These are phyloP conservation scores for Tolmerus cingulatus DNA, from an alignment of 2,888 invertebrate species.

Conservation along the genomic window DNA sequence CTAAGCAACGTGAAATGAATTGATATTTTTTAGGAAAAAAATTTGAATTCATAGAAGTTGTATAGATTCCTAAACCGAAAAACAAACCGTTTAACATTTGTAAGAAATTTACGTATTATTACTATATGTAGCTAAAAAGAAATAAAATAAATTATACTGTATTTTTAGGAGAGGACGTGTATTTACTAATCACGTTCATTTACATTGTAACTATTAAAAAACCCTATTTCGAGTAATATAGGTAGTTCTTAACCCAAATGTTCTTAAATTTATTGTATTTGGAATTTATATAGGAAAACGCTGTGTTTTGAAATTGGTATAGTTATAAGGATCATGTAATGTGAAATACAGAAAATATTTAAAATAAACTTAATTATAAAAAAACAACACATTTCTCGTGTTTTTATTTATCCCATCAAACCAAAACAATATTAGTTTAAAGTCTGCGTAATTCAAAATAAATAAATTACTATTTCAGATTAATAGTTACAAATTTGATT, in stretches of 20 bases:
- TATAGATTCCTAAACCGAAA: not conserved
- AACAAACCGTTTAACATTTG: not conserved
- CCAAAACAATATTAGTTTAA: too few relatives aligned
- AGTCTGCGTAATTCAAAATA: too few relatives aligned
- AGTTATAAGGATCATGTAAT: not conserved
- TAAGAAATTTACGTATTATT: not conserved
- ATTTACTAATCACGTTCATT: not conserved
- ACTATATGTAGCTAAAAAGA: not conserved
- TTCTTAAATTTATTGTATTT: not conserved
- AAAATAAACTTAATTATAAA: not conserved
- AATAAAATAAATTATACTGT: not conserved
- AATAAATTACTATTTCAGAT: too few relatives aligned
- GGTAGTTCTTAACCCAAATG: not conserved
- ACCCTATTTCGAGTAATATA: not conserved
- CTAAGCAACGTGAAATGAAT: not conserved
- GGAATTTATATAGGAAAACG: not conserved
- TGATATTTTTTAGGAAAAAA: not conserved
- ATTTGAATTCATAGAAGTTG: not conserved
- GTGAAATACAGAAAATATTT: not conserved
- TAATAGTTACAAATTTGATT: too few relatives aligned
- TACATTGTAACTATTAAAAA: not conserved
- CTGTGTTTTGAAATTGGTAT: slow-evolving; percentile 10
- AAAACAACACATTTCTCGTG: not conserved
- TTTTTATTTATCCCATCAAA: too few relatives aligned
- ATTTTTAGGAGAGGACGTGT: not conserved